phyloP scores from a whole-genome alignment of 2,113 vertebrate genomes.

The Tenebrosternarchus preto region DNA sequence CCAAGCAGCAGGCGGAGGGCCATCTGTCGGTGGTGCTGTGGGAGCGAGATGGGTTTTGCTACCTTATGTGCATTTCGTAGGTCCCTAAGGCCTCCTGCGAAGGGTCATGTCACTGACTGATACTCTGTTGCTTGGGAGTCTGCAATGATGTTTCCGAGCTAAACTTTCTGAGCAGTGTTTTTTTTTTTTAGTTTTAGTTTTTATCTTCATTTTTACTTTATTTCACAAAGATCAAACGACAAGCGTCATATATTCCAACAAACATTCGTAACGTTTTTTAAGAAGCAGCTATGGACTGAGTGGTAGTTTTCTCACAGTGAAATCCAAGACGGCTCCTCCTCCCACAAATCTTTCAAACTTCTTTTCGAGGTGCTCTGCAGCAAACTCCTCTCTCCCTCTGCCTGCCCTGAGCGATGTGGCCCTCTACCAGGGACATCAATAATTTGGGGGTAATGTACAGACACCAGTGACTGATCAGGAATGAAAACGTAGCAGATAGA shows the following conservation, averaged over 20 bases:
- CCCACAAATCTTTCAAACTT: slow-evolving; percentile 8
- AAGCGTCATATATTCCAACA: slow-evolving; percentile 1
- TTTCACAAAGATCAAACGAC: neutral
- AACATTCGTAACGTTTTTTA: neutral
- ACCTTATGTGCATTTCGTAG: slow-evolving; percentile 22
- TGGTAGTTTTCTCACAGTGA: no score
- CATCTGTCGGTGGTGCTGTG: slow-evolving; percentile 33
- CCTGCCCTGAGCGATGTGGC: slow-evolving; percentile 60
- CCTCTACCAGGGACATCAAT: slow-evolving; percentile 66
- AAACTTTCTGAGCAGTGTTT: neutral
- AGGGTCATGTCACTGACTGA: slow-evolving; percentile 3
- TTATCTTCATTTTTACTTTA: neutral
- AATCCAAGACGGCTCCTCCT: neutral
- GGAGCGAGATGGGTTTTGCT: slow-evolving; percentile 34
- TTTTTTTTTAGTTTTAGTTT: neutral
- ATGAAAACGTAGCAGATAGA: slow-evolving; percentile 69
- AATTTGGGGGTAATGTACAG: slow-evolving; percentile 63
- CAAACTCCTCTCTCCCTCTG: slow-evolving; percentile 8
- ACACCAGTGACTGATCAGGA: slow-evolving; percentile 68
- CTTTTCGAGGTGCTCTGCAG: slow-evolving; percentile 13
- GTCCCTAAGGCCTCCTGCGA: slow-evolving; percentile 11
- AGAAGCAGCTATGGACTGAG: neutral
- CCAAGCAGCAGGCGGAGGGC: slow-evolving; percentile 40
- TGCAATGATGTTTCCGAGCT: neutral
- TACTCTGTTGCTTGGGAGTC: slow-evolving; percentile 1